Evolutionary conservation across 2,888 invertebrate species (phyloP).

Genomic region (Sinotaia quadrata): DNA sequence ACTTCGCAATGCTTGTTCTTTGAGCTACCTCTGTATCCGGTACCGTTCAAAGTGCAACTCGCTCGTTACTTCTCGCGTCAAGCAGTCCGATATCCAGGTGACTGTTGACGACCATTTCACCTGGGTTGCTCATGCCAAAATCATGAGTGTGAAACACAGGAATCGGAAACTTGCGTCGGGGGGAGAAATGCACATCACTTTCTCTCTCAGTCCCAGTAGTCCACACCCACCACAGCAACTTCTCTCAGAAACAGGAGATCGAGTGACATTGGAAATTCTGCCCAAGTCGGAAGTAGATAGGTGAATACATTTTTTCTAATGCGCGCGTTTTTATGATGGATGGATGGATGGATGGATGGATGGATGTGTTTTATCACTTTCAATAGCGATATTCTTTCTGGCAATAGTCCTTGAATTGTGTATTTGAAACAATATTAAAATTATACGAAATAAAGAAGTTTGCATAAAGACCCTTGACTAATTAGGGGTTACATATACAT

Average conservation of each 20-base stretch:
- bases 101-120: constrained; percentile 16
- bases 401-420: no score
- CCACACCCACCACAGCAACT: constrained; percentile 5
- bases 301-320: neutral
- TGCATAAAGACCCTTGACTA: no score
- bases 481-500: no score
- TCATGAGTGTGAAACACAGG: neutral
- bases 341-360: no score
- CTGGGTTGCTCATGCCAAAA: constrained; percentile 17
- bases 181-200: constrained; percentile 9
- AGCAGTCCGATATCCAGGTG: neutral
- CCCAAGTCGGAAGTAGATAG: constrained; percentile 21
- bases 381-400: no score
- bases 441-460: no score
- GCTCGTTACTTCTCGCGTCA: neutral
- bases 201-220: constrained; percentile 2
- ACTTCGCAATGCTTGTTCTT: neutral
- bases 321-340: neutral
- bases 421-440: no score
- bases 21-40: constrained; percentile 27
- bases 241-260: neutral
- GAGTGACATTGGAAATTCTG: constrained; percentile 18
- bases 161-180: neutral
- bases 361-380: no score
- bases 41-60: neutral